Evolutionary conservation across 2,888 invertebrate genomes (phyloP).

Genomic region (Galerucella nymphaeae): DNA sequence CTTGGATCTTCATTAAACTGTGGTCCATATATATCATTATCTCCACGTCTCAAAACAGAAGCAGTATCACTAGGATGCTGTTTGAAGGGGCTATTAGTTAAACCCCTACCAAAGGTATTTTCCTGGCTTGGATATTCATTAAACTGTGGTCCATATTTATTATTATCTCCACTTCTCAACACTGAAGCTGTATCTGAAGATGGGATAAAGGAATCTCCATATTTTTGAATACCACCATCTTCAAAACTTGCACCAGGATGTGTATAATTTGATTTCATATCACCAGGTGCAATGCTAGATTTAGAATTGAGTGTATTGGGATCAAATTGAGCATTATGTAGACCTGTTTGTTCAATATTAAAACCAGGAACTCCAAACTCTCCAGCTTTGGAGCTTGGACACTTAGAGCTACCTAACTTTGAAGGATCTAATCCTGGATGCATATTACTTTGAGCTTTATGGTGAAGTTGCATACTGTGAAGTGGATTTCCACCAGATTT

Average conservation of each 20-base stretch:
- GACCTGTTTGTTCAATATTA: not conserved
- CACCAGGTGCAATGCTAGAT: not conserved
- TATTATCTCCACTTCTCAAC: no score
- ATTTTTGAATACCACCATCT: not conserved
- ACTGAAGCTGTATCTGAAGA: not conserved
- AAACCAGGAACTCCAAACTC: not conserved
- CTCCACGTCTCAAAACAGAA: no score
- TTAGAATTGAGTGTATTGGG: not conserved
- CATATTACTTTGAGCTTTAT: not conserved
- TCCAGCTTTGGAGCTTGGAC: not conserved
- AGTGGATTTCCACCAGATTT: not conserved
- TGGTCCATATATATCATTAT: not conserved
- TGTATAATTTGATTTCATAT: not conserved
- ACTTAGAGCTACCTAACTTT: not conserved
- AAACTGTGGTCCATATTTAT: not conserved
- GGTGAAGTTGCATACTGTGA: not conserved
- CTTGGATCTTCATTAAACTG: not conserved
- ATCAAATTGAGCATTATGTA: conserved; percentile 7
- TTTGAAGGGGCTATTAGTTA: conserved; percentile 17
- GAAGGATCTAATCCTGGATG: not conserved
- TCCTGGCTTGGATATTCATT: not conserved
- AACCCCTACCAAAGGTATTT: not conserved
- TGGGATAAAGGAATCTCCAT: not conserved
- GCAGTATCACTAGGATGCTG: no score
- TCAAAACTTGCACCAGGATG: no score